phyloP scores from a whole-genome alignment of 2,888 invertebrate species.

The Troglohyphantes excavatus region DNA sequence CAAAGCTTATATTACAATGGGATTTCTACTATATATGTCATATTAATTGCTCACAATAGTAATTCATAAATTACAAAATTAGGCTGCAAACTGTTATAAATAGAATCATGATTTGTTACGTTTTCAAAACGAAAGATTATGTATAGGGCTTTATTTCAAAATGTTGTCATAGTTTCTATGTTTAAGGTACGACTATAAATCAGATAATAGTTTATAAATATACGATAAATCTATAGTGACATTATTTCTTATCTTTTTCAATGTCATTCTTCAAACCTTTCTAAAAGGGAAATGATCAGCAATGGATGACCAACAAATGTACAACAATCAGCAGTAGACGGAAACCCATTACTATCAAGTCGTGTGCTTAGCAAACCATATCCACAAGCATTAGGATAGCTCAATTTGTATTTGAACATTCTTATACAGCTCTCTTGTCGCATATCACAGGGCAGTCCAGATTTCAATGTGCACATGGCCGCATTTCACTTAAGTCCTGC shows the following conservation, averaged over 20 bases:
- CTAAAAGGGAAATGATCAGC: slow-evolving; percentile 46
- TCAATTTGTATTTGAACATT: slow-evolving; percentile 44
- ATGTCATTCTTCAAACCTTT: not conserved
- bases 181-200: too few relatives aligned
- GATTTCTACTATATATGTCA: too few relatives aligned
- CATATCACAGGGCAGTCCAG: not conserved
- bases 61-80: too few relatives aligned
- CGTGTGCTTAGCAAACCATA: slow-evolving; percentile 67
- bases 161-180: too few relatives aligned
- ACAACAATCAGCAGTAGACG: slow-evolving; percentile 40
- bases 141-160: too few relatives aligned
- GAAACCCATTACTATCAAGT: slow-evolving; percentile 45
- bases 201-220: too few relatives aligned
- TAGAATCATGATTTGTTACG: too few relatives aligned
- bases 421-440: not conserved
- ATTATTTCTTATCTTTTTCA: not conserved
- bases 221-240: not conserved
- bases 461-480: slow-evolving; percentile 57
- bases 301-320: slow-evolving; percentile 39
- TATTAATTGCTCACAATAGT: too few relatives aligned
- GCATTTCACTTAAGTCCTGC: slow-evolving; percentile 54
- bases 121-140: too few relatives aligned
- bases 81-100: too few relatives aligned
- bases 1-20: too few relatives aligned
- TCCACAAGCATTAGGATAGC: slow-evolving; percentile 59